These are phyloP conservation scores for Nesogale talazaci DNA, from an alignment of 2,113 vertebrate species.

Conservation along the genomic window DNA sequence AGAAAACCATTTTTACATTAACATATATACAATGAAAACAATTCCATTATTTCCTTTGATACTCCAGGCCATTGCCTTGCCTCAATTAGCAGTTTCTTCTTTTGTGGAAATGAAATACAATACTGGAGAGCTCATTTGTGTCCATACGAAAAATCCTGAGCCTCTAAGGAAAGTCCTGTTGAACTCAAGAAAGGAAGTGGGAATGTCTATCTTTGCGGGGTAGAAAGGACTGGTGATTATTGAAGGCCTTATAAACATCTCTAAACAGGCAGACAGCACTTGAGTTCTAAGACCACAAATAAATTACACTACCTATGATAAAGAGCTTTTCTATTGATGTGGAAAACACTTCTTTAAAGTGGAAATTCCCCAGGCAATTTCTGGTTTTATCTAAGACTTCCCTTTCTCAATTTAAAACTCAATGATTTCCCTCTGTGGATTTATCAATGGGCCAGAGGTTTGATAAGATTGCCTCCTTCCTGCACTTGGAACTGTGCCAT, in stretches of 20 bases:
- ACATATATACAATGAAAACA: slow-evolving; percentile 21
- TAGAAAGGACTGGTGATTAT: slow-evolving; percentile 36
- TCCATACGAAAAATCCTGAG: slow-evolving; percentile 7
- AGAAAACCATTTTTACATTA: slow-evolving; percentile 7
- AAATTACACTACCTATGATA: slow-evolving; percentile 67
- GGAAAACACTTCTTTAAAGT: slow-evolving; percentile 76
- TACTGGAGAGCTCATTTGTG: neutral
- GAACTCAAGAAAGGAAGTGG: neutral
- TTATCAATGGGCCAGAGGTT: slow-evolving; percentile 83
- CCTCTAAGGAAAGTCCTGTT: slow-evolving; percentile 24
- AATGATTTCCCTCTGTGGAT: slow-evolving; percentile 87
- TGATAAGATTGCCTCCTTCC: slow-evolving; percentile 89
- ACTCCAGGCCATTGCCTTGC: neutral
- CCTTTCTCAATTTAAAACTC: slow-evolving; percentile 85
- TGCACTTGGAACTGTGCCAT: slow-evolving; percentile 84
- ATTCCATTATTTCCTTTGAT: slow-evolving; percentile 37
- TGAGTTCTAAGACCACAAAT: slow-evolving; percentile 75
- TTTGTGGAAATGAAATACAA: slow-evolving; percentile 47
- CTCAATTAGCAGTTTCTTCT: slow-evolving; percentile 26
- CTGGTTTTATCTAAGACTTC: slow-evolving; percentile 85
- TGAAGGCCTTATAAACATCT: slow-evolving; percentile 65
- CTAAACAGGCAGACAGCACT: slow-evolving; percentile 57
- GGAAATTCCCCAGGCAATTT: slow-evolving; percentile 80
- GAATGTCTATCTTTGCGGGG: neutral
- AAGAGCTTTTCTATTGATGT: slow-evolving; percentile 75